Evolutionary conservation across 2,888 invertebrate species (phyloP).

Genomic region (Archips crataeganus): DNA sequence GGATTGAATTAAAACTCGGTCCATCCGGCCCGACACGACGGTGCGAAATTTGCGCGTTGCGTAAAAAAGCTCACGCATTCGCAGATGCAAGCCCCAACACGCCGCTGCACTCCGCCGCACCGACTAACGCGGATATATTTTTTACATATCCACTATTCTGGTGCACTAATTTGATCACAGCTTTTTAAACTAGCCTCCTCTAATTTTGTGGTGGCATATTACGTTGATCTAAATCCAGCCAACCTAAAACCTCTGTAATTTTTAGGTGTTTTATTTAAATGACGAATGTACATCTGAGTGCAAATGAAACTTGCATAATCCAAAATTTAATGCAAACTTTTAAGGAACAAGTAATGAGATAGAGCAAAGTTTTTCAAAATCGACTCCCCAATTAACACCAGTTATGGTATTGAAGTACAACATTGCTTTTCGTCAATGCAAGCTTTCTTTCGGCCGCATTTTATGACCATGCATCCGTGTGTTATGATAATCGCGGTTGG

Average conservation of each 20-base stretch:
- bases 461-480: conserved; percentile 9
- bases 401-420: conserved; percentile 16
- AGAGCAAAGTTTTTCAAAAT: conserved; percentile 16
- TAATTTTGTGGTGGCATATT: too few relatives aligned
- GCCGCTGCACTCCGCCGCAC: not conserved
- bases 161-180: too few relatives aligned
- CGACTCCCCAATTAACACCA: conserved; percentile 27
- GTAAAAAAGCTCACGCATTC: conserved; percentile 51
- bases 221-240: too few relatives aligned
- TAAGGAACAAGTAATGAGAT: conserved; percentile 11
- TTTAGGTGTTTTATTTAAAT: not conserved
- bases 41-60: conserved; percentile 65
- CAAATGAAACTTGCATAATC: conserved; percentile 9
- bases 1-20: conserved; percentile 62
- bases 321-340: conserved; percentile 1
- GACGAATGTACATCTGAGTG: not conserved
- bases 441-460: conserved; percentile 49
- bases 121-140: not conserved
- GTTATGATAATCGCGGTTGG: conserved; percentile 24
- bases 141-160: too few relatives aligned
- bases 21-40: conserved; percentile 65
- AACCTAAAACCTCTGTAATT: too few relatives aligned
- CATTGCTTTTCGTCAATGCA: not conserved
- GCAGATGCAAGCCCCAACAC: conserved; percentile 14
- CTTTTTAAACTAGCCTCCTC: too few relatives aligned